Conservation (phyloP, 2,888 invertebrate genomes). For the Tortricodes alternella region DNA sequence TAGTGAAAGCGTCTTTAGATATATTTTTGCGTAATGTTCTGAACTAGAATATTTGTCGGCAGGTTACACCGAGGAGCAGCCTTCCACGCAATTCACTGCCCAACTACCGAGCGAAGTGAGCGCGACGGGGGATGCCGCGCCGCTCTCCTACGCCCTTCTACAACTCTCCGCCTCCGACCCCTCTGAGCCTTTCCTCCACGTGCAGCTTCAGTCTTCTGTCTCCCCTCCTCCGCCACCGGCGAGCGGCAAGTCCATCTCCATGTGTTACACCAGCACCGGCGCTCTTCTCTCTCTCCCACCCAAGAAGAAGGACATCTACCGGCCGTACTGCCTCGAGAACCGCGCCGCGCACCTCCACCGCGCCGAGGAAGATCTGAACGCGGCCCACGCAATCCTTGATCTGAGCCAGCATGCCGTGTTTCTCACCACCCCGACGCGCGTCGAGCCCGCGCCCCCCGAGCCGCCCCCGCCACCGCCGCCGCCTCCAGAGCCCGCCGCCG, state of each 20-base stretch:
- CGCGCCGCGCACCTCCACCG: constrained; percentile 82
- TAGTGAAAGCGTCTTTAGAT: too few relatives aligned
- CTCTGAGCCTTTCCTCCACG: constrained; percentile 70
- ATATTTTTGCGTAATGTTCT: too few relatives aligned
- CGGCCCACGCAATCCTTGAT: constrained; percentile 94
- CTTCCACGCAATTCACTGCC: constrained; percentile 89
- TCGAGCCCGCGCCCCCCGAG: constrained; percentile 54
- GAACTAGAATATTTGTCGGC: constrained; percentile 52
- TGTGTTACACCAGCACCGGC: constrained; percentile 93
- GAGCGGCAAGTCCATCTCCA: constrained; percentile 88
- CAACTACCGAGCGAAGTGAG: constrained; percentile 88
- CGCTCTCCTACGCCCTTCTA: constrained; percentile 77
- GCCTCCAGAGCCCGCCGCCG: constrained; percentile 38
- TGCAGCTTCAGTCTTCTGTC: constrained; percentile 77
- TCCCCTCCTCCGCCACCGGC: constrained; percentile 79
- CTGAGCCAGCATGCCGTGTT: constrained; percentile 93
- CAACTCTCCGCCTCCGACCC: constrained; percentile 72
- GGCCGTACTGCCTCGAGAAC: constrained; percentile 92
- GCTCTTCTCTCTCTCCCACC: constrained; percentile 92
- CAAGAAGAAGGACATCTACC: constrained; percentile 95
- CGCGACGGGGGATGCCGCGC: constrained; percentile 83
- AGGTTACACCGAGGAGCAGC: constrained; percentile 91
- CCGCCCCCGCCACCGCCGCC: constrained; percentile 43
- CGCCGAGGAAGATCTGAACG: constrained; percentile 92
- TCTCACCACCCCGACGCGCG: constrained; percentile 81